Base-by-base conservation (phyloP, 2,113 vertebrate genomes). In the Erinaceus europaeus region DNA sequence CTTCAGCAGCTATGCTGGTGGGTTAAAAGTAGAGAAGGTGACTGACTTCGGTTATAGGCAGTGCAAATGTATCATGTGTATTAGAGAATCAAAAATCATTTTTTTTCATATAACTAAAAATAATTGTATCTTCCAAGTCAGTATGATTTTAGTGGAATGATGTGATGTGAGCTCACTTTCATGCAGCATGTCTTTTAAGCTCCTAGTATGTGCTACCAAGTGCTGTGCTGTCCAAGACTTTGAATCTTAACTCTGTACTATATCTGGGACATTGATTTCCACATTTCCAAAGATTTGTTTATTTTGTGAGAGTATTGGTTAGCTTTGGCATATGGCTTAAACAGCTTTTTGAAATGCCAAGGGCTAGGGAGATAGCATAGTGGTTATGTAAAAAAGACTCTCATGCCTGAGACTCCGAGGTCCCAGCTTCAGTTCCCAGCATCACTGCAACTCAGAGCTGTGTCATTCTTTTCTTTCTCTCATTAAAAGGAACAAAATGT, bases 151-250 rank as follows among this genome's bases (percentile, higher is more conserved):
- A 32, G 29, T 27, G 74, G 48, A 46, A 38, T 10, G 29, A 82
- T 1, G 27, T 17, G 21, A 11, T 34, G 20, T 69, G 57, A 9
- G 2, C 5, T 55, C 29, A 36, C 23, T 48, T 67, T 9, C 25
- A 20, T 48, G 36, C n/a, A 12, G 25, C 38, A 4, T 23, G 8
- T 38, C n/a, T 78, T 38, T 40, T 23, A 13, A 13, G 25, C 2
- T 25, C 20, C 32, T 10, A 0, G 1, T 1, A 0, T 32, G 25
- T 57, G 48, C n/a, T 48, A n/a, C 13, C 1, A 12, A 27, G n/a
- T 7, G 6, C 34, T 25, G 3, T 18, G 21, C 6, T 44, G 12
- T 25, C 7, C 18, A 4, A 12, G 10, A 6, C n/a, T 64, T 34
- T 20, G 10, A 32, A 27, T 77, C 34, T 27, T 57, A 68, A 25